A percentile compares a stretch with the other conserved stretches of the same genome.
phyloP scores from a whole-genome alignment of 2,888 invertebrate genomes.

The Graphium colonna region DNA sequence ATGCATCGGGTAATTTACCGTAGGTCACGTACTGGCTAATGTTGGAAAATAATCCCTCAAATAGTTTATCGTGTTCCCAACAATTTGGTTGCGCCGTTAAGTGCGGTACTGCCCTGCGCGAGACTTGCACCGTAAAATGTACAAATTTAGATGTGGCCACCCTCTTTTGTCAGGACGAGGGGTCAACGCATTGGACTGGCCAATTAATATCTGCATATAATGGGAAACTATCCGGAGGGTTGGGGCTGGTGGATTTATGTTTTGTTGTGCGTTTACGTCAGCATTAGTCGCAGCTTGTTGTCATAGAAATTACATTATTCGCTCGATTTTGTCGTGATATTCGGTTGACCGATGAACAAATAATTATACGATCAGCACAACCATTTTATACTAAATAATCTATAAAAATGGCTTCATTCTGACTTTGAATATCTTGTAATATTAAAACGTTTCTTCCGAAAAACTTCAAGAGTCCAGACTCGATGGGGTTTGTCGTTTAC shows the following conservation, averaged over 20 bases:
- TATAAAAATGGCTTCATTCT: too few species aligned
- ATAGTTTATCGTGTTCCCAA: conserved; percentile 32
- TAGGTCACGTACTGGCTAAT: conserved; percentile 41
- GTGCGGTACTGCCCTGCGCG: conserved; percentile 16
- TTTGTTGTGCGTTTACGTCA: background rate
- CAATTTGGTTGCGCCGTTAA: conserved; percentile 35
- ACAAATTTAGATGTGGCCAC: conserved; percentile 32
- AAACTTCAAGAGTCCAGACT: too few species aligned
- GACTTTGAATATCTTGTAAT: too few species aligned
- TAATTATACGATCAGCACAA: too few species aligned
- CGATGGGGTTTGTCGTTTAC: too few species aligned
- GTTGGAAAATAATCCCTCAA: conserved; percentile 39
- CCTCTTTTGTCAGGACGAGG: conserved; percentile 44
- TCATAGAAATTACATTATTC: too few species aligned
- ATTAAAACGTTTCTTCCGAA: too few species aligned
- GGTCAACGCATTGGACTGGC: conserved; percentile 38
- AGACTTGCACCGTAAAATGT: conserved; percentile 16
- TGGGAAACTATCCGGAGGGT: conserved; percentile 7
- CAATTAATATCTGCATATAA: conserved; percentile 14
- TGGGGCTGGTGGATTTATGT: background rate
- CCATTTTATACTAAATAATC: too few species aligned
- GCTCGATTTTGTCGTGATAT: too few species aligned
- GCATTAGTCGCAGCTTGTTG: too few species aligned
- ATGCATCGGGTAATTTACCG: conserved; percentile 33
- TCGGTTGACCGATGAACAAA: too few species aligned